phyloP scores from a whole-genome alignment of 2,797 vertebrate genomes.

The Cuculus canorus region DNA sequence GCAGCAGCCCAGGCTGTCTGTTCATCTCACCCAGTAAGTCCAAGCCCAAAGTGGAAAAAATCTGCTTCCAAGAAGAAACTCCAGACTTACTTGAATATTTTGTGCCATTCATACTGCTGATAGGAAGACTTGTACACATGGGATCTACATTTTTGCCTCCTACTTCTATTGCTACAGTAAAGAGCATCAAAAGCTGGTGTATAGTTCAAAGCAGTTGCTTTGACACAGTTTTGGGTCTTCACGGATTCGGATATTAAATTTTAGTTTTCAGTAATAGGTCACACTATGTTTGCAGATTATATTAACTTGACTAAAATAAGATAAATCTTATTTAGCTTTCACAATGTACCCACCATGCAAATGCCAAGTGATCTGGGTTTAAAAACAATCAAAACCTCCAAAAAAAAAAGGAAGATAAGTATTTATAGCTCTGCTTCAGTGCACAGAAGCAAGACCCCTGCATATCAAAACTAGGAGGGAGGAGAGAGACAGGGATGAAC shows the following conservation, averaged over 20 bases:
- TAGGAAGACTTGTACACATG: neutral
- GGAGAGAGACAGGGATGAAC: neutral
- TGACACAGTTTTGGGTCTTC: neutral
- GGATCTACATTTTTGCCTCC: neutral
- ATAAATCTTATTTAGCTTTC: neutral
- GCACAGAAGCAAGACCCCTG: neutral
- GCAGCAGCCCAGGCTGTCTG: neutral
- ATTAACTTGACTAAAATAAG: neutral
- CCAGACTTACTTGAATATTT: neutral
- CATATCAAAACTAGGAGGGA: neutral
- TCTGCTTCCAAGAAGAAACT: neutral
- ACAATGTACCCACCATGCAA: neutral
- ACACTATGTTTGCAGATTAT: neutral
- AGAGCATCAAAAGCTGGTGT: neutral
- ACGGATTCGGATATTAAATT: neutral
- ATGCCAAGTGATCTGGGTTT: neutral
- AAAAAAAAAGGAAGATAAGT: neutral
- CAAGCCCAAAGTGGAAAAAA: neutral
- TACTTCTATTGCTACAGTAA: neutral
- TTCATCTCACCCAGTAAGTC: neutral
- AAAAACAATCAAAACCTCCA: neutral
- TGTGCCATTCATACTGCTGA: neutral
- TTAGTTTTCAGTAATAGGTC: neutral
- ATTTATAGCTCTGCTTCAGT: slow-evolving; percentile 24
- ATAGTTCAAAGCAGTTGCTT: neutral